These are phyloP conservation scores for Magallana ariakensis DNA, from an alignment of 1,140 invertebrate genomes.

Conservation along the genomic window DNA sequence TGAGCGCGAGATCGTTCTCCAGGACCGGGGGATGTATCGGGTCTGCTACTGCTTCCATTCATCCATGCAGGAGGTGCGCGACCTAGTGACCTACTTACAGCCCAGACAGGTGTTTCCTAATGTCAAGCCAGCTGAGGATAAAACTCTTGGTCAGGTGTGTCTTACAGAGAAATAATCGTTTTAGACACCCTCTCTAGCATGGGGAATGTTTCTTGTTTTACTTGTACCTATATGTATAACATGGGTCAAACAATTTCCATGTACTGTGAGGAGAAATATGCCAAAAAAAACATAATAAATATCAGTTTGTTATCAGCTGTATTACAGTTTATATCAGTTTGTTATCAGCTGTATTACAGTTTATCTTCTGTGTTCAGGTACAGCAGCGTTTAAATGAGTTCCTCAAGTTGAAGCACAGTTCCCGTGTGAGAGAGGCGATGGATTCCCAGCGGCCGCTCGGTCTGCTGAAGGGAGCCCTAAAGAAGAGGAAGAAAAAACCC, in stretches of 20 bases:
- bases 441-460: conserved; percentile 14
- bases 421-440: not conserved
- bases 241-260: too few species aligned
- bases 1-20: conserved; percentile 49
- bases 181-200: too few species aligned
- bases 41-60: conserved; percentile 79
- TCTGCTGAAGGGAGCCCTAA: not conserved
- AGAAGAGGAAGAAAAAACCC: not conserved
- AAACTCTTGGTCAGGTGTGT: conserved; percentile 59
- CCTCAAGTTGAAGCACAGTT: conserved; percentile 48
- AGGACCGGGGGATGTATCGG: conserved; percentile 63
- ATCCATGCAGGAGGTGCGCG: conserved; percentile 75
- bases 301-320: too few species aligned
- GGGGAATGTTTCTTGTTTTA: too few species aligned
- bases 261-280: too few species aligned
- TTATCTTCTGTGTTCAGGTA: conserved; percentile 45
- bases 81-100: conserved; percentile 74
- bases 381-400: conserved; percentile 60
- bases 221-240: too few species aligned
- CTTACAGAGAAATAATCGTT: too few species aligned
- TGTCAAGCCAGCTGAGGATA: conserved; percentile 71
- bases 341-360: not conserved
- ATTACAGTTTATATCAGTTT: too few species aligned
- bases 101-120: conserved; percentile 73
- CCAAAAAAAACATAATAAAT: too few species aligned